Conservation (phyloP, 53 echinoderm and acorn worm genomes). For the Paracentrotus lividus region DNA sequence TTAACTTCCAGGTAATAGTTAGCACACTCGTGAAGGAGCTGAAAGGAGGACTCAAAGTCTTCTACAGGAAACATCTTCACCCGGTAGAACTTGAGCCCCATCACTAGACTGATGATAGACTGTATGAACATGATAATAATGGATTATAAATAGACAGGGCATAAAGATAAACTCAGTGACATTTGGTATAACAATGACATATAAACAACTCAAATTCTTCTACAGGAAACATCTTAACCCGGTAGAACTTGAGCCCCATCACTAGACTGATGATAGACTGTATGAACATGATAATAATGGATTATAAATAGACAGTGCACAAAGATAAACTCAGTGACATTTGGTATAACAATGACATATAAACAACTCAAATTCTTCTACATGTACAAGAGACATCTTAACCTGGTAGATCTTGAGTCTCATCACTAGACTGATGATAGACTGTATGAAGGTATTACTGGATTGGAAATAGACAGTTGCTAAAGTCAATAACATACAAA, state of each 20-base stretch:
- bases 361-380: slow-evolving; percentile 91
- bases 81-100: slow-evolving; percentile 99
- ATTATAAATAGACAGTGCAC: slow-evolving; percentile 54
- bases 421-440: slow-evolving; percentile 97
- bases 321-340: too few relatives aligned
- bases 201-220: slow-evolving; percentile 91
- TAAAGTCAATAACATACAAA: background rate
- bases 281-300: background rate
- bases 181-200: too few relatives aligned
- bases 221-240: slow-evolving; percentile 96
- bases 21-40: slow-evolving; percentile 96
- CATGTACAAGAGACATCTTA: slow-evolving; percentile 94
- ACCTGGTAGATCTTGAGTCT: slow-evolving; percentile 98
- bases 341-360: too few relatives aligned
- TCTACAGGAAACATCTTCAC: slow-evolving; percentile 98
- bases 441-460: slow-evolving; percentile 11
- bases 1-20: slow-evolving; percentile 98
- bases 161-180: too few relatives aligned
- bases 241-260: slow-evolving; percentile 99
- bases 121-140: too few relatives aligned
- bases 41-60: slow-evolving; percentile 96
- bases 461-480: background rate
- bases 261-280: slow-evolving; percentile 96
- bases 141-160: too few relatives aligned
- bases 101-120: slow-evolving; percentile 97